phyloP scores from a whole-genome alignment of 2,113 vertebrate genomes.

The Xiphorhynchus elegans region DNA sequence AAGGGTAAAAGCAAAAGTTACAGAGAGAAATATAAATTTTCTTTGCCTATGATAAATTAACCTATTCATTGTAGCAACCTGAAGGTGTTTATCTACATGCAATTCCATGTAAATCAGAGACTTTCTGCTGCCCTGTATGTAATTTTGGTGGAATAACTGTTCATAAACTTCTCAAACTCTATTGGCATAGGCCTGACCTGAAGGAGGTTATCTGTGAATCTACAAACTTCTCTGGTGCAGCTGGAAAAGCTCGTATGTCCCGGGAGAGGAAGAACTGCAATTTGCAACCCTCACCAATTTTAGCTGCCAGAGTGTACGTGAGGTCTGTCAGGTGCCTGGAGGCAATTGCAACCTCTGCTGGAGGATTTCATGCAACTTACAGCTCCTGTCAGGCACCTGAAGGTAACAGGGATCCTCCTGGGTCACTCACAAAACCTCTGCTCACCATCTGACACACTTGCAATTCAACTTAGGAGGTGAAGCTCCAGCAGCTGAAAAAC shows the following conservation, averaged over 20 bases:
- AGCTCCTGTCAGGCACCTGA: not conserved
- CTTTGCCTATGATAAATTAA: not conserved
- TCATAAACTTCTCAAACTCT: not conserved
- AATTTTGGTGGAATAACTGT: not conserved
- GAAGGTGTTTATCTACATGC: not conserved
- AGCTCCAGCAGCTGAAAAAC: not conserved
- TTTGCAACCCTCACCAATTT: not conserved
- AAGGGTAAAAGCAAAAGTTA: not conserved
- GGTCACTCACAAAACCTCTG: not conserved
- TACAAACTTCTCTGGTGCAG: conserved; percentile 4
- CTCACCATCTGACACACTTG: not conserved
- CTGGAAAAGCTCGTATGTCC: conserved; percentile 52
- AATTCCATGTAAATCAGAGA: not conserved
- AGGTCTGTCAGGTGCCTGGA: conserved; percentile 55
- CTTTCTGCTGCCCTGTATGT: not conserved
- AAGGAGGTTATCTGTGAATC: conserved; percentile 27
- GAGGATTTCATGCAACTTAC: conserved; percentile 20
- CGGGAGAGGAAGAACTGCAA: not conserved
- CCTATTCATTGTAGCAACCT: not conserved
- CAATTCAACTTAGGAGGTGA: not conserved
- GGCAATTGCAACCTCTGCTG: conserved; percentile 58
- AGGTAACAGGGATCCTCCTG: not conserved
- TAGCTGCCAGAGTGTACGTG: conserved; percentile 37
- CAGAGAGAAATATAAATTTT: not conserved
- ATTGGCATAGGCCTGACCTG: not conserved